Percentiles rank a stretch among this genome's conserved stretches.
Evolutionary conservation across 2,888 invertebrate species (phyloP).

Genomic region (Nymphalis urticae): DNA sequence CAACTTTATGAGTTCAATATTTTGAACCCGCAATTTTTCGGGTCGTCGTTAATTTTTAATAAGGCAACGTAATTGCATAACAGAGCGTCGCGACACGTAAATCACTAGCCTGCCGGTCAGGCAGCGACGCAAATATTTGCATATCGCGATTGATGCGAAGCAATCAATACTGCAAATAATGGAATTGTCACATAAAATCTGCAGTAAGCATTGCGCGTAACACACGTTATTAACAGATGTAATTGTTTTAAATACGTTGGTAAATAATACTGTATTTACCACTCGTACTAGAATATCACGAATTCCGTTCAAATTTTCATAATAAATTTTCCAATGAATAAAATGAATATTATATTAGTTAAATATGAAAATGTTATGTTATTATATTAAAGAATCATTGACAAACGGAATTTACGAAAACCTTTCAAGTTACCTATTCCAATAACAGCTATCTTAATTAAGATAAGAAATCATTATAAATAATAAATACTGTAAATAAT

Average conservation of each 20-base stretch:
- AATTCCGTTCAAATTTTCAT: constrained; percentile 26
- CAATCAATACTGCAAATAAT: constrained; percentile 81
- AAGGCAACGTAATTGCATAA: constrained; percentile 76
- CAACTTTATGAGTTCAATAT: constrained; percentile 29
- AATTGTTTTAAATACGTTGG: constrained; percentile 44
- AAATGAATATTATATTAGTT: constrained; percentile 6
- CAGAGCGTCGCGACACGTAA: constrained; percentile 70
- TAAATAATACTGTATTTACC: constrained; percentile 27
- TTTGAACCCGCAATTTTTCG: constrained; percentile 33
- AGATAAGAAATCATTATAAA: too few species aligned
- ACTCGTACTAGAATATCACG: constrained; percentile 33
- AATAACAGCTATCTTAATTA: too few species aligned
- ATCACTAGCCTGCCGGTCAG: constrained; percentile 66
- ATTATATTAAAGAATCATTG: not conserved
- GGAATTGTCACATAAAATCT: constrained; percentile 71
- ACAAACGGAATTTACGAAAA: not conserved
- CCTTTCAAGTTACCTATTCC: too few species aligned
- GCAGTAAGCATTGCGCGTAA: constrained; percentile 62
- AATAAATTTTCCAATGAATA: constrained; percentile 28
- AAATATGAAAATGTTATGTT: not conserved
- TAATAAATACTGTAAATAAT: too few species aligned
- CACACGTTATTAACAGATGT: constrained; percentile 48
- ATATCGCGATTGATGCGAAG: constrained; percentile 78
- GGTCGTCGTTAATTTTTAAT: constrained; percentile 70
- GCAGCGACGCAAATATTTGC: constrained; percentile 77